Evolutionary conservation across 1,140 invertebrate genomes (phyloP).

Genomic region (Aporrectodea caliginosa): DNA sequence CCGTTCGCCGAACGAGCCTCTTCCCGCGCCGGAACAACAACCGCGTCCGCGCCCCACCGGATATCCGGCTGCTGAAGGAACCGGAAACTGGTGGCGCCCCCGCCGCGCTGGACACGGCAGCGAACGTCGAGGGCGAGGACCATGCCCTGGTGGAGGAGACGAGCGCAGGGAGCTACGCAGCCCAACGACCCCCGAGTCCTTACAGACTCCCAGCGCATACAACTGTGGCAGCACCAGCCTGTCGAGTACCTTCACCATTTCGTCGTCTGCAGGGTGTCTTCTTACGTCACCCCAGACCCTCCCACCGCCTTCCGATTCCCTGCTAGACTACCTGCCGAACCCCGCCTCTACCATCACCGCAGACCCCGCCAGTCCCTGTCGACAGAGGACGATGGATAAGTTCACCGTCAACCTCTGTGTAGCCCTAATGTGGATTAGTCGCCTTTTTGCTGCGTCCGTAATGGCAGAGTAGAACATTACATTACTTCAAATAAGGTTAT

Average conservation of each 20-base stretch:
- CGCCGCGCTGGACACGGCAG: not conserved
- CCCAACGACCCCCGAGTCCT: no score
- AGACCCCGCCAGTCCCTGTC: not conserved
- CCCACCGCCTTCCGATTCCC: not conserved
- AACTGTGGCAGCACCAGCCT: not conserved
- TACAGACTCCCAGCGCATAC: not conserved
- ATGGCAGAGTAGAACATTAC: no score
- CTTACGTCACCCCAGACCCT: not conserved
- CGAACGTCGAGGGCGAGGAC: no score
- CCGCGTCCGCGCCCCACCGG: not conserved
- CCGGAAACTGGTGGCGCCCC: not conserved
- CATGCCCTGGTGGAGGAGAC: no score
- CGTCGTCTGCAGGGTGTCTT: not conserved
- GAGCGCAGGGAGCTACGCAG: no score
- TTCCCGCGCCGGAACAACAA: no score
- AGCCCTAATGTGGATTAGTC: no score
- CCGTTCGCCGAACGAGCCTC: not conserved
- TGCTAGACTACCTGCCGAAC: no score
- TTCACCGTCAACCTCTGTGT: slow-evolving; percentile 39
- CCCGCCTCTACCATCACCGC: not conserved
- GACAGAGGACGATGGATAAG: not conserved
- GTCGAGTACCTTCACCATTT: not conserved
- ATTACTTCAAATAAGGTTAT: no score
- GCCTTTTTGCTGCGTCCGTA: no score
- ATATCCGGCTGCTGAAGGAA: not conserved